phyloP scores from a whole-genome alignment of 2,888 invertebrate species.

The Himalopsyche kuldschensis region DNA sequence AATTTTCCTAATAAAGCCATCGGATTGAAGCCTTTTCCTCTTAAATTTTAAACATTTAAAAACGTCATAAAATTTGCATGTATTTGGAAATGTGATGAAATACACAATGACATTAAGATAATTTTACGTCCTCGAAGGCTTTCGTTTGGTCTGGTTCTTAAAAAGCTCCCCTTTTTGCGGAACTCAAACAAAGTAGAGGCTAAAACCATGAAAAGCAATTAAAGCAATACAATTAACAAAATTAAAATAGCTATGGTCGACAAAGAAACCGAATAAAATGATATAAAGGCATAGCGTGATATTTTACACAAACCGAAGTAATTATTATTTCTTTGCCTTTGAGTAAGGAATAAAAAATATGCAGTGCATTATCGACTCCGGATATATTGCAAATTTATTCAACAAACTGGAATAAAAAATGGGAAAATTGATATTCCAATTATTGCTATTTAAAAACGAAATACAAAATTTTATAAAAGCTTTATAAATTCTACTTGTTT shows the following conservation, averaged over 20 bases:
- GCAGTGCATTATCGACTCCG: not conserved
- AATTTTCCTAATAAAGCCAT: not conserved
- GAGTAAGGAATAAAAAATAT: not conserved
- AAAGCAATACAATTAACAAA: conserved; percentile 1
- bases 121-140: not conserved
- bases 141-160: not conserved
- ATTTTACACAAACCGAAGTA: not conserved
- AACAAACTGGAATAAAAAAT: not conserved
- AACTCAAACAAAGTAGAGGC: not conserved
- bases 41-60: not conserved
- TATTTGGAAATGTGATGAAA: not conserved
- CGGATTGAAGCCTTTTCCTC: not conserved
- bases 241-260: not conserved
- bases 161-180: not conserved
- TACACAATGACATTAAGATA: not conserved
- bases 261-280: not conserved
- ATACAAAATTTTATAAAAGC: too few species aligned
- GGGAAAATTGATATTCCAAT: not conserved
- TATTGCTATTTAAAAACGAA: too few species aligned
- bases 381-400: not conserved
- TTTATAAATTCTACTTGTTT: too few species aligned
- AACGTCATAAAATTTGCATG: not conserved
- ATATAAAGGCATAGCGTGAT: not conserved
- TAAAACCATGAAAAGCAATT: not conserved
- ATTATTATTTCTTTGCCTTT: not conserved